A percentile compares a stretch with the other conserved stretches of the same genome.
phyloP scores from a whole-genome alignment of 2,888 invertebrate genomes.

The Drosophila merina region DNA sequence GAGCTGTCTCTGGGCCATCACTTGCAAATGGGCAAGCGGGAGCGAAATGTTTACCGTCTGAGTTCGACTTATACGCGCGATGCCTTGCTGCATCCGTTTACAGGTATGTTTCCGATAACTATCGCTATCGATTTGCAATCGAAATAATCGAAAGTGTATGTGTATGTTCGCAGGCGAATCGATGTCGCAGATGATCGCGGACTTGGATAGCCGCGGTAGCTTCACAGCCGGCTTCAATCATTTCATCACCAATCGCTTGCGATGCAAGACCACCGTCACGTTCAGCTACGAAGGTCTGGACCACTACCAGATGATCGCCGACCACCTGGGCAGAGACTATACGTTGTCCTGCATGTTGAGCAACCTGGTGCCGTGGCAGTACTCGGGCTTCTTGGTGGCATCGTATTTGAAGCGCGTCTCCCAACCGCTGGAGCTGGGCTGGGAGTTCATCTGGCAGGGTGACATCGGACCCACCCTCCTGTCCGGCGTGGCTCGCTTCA shows the following conservation, averaged over 20 bases:
- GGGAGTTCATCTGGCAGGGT: slow-evolving; percentile 43
- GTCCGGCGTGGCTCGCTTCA: slow-evolving; percentile 44
- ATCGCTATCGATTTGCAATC: not conserved
- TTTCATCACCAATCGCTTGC: slow-evolving; percentile 20
- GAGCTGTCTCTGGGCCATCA: not conserved
- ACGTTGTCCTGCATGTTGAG: slow-evolving; percentile 34
- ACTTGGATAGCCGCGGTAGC: slow-evolving; percentile 41
- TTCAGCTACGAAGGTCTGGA: slow-evolving; percentile 13
- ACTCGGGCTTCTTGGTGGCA: slow-evolving; percentile 36
- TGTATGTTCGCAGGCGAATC: slow-evolving; percentile 2
- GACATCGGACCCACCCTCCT: slow-evolving; percentile 31
- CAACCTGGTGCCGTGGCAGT: slow-evolving; percentile 26
- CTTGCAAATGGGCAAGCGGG: not conserved
- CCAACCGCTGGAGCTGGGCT: slow-evolving; percentile 36
- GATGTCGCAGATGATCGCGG: slow-evolving; percentile 24
- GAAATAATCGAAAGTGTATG: not conserved
- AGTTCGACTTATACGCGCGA: not conserved
- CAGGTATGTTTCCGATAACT: not conserved
- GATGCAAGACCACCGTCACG: slow-evolving; percentile 17
- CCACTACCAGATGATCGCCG: slow-evolving; percentile 20
- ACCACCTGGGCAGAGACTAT: slow-evolving; percentile 44
- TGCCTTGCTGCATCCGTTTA: not conserved
- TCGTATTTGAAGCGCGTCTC: slow-evolving; percentile 45
- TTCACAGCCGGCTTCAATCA: slow-evolving; percentile 28
- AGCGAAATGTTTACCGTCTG: not conserved